Percentiles rank a stretch among this genome's conserved stretches.
phyloP scores from a whole-genome alignment of 2,888 invertebrate genomes.

The Zonitis immaculata region DNA sequence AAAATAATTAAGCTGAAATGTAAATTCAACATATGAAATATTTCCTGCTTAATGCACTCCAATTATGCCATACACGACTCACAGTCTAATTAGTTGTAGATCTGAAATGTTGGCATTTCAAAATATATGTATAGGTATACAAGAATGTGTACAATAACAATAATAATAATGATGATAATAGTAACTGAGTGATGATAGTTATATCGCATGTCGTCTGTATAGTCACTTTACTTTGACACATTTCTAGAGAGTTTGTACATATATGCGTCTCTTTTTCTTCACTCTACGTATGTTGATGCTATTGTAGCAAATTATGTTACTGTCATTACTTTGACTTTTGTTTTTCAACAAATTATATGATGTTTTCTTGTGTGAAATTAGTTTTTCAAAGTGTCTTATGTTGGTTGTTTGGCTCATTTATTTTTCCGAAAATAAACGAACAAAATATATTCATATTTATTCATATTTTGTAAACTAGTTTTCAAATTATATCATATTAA shows the following conservation, averaged over 20 bases:
- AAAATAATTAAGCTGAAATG: slow-evolving; percentile 10
- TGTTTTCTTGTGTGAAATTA: slow-evolving; percentile 32
- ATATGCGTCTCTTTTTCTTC: too few species aligned
- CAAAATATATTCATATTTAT: too few species aligned
- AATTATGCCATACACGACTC: slow-evolving; percentile 31
- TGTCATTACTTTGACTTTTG: slow-evolving; percentile 19
- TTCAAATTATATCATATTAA: slow-evolving; percentile 18
- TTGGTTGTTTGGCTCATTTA: slow-evolving; percentile 20
- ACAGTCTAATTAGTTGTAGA: slow-evolving; percentile 30
- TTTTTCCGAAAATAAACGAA: too few species aligned
- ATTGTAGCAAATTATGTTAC: slow-evolving; percentile 11
- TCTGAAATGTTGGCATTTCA: slow-evolving; percentile 30
- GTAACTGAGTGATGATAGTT: not conserved
- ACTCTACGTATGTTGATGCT: not conserved
- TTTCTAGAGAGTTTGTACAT: not conserved
- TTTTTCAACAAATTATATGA: slow-evolving; percentile 25
- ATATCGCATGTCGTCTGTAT: not conserved
- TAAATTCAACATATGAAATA: slow-evolving; percentile 12
- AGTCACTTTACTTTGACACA: not conserved
- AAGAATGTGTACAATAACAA: not conserved
- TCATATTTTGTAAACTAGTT: slow-evolving; percentile 16
- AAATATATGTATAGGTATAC: too few species aligned
- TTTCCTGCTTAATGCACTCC: slow-evolving; percentile 30
- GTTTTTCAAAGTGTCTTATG: slow-evolving; percentile 24
- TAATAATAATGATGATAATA: not conserved